Evolutionary conservation across 2,888 invertebrate species (phyloP).

Genomic region (Hirtodrosophila histrioides): DNA sequence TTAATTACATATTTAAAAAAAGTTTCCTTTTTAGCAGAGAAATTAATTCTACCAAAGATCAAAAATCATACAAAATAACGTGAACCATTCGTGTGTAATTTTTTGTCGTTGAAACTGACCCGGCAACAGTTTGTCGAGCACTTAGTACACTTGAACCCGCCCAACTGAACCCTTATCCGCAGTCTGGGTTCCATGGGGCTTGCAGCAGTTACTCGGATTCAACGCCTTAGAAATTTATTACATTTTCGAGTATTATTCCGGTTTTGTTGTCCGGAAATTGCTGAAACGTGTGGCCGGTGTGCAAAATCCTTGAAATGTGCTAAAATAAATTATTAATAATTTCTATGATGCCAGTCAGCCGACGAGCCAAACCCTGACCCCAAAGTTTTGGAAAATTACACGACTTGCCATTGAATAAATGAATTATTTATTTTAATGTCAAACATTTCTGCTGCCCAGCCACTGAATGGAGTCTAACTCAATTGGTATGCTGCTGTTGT

Average conservation of each 20-base stretch:
- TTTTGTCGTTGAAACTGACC: slow-evolving; percentile 66
- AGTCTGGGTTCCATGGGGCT: background rate
- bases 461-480: slow-evolving; percentile 28
- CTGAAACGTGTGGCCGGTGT: slow-evolving; percentile 75
- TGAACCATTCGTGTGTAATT: slow-evolving; percentile 69
- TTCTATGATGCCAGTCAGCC: slow-evolving; percentile 50
- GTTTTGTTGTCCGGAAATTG: slow-evolving; percentile 78
- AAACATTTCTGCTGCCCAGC: slow-evolving; percentile 39
- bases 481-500: slow-evolving; percentile 16
- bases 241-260: slow-evolving; percentile 79
- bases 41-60: slow-evolving; percentile 12
- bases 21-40: slow-evolving; percentile 37
- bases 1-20: slow-evolving; percentile 19
- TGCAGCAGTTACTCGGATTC: slow-evolving; percentile 41
- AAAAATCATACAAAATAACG: slow-evolving; percentile 35
- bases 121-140: slow-evolving; percentile 69
- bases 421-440: slow-evolving; percentile 77
- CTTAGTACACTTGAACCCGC: slow-evolving; percentile 36
- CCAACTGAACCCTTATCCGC: slow-evolving; percentile 11
- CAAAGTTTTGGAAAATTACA: slow-evolving; percentile 48
- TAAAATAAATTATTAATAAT: slow-evolving; percentile 79
- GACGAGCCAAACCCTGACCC: slow-evolving; percentile 20
- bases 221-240: slow-evolving; percentile 72
- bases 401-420: slow-evolving; percentile 49
- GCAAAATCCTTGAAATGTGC: slow-evolving; percentile 70